phyloP scores from a whole-genome alignment of 1,140 invertebrate species.

The Carcinoscorpius rotundicauda region DNA sequence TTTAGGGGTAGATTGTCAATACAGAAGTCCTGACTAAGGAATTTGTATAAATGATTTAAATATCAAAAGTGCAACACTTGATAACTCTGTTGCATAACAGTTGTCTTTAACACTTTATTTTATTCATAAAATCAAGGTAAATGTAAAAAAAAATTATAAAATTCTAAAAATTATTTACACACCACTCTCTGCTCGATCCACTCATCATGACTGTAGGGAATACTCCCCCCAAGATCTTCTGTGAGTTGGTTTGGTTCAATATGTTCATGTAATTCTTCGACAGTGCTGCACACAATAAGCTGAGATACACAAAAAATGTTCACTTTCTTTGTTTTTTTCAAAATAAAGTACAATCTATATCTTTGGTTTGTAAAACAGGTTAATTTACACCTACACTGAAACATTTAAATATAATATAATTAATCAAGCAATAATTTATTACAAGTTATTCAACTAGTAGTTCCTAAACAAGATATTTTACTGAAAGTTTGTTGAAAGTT shows the following conservation, averaged over 20 bases:
- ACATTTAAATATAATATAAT: no score
- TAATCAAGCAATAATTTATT: background rate
- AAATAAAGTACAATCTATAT: no score
- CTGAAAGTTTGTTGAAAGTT: background rate
- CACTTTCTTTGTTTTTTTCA: background rate
- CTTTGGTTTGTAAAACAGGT: no score
- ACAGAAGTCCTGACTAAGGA: no score
- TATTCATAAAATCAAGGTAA: background rate
- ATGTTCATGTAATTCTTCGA: conserved; percentile 72
- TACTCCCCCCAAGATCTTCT: conserved; percentile 69
- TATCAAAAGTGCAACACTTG: no score
- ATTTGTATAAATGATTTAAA: no score
- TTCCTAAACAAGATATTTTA: background rate
- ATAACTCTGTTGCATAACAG: background rate
- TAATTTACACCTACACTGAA: no score
- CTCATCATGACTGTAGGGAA: conserved; percentile 82
- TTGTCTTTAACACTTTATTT: background rate
- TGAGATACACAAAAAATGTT: conserved; percentile 20
- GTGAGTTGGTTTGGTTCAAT: conserved; percentile 75
- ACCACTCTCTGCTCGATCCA: conserved; percentile 96
- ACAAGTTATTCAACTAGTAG: background rate
- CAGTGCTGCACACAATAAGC: conserved; percentile 52
- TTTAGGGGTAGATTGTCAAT: no score
- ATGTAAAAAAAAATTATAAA: conserved; percentile 1
- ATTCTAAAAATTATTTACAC: conserved; percentile 32